A percentile compares a stretch with the other conserved stretches of the same genome.
Conservation (phyloP, 2,888 invertebrate species). For the Vandiemenella viatica region DNA sequence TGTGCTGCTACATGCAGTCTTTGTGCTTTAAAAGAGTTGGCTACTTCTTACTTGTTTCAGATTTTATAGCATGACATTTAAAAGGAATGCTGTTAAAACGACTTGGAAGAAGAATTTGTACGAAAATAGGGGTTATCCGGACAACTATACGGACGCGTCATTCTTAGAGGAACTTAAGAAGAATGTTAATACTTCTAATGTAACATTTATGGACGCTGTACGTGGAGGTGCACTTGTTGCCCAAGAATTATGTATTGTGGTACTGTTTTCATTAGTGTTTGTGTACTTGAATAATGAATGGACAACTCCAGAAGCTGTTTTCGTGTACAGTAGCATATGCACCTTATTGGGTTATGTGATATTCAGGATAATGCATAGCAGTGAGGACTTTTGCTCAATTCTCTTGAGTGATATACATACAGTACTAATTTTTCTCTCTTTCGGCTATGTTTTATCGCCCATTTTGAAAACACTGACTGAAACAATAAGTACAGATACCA, state of each 20-base stretch:
- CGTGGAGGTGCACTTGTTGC: constrained; percentile 62
- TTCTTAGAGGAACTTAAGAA: constrained; percentile 74
- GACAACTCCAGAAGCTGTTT: constrained; percentile 45
- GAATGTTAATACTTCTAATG: constrained; percentile 64
- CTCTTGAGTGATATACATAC: constrained; percentile 53
- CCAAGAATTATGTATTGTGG: constrained; percentile 62
- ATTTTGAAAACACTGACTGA: constrained; percentile 87
- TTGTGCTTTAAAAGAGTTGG: too few relatives aligned
- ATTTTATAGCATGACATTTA: neutral
- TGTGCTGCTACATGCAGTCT: too few relatives aligned
- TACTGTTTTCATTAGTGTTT: constrained; percentile 56
- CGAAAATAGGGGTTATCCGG: constrained; percentile 71
- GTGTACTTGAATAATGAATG: constrained; percentile 55
- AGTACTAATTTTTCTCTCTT: constrained; percentile 62
- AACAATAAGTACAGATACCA: constrained; percentile 93
- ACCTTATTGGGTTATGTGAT: constrained; percentile 47
- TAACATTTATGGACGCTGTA: constrained; percentile 52
- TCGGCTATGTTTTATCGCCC: constrained; percentile 82
- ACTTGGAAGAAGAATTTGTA: constrained; percentile 81
- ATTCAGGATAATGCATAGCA: constrained; percentile 26
- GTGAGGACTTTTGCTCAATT: constrained; percentile 13
- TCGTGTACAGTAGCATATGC: constrained; percentile 38
- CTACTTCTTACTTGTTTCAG: too few relatives aligned
- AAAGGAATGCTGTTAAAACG: neutral
- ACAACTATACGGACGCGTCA: constrained; percentile 79